Evolutionary conservation across 2,797 vertebrate species (phyloP).

Genomic region (Alouatta caraya): DNA sequence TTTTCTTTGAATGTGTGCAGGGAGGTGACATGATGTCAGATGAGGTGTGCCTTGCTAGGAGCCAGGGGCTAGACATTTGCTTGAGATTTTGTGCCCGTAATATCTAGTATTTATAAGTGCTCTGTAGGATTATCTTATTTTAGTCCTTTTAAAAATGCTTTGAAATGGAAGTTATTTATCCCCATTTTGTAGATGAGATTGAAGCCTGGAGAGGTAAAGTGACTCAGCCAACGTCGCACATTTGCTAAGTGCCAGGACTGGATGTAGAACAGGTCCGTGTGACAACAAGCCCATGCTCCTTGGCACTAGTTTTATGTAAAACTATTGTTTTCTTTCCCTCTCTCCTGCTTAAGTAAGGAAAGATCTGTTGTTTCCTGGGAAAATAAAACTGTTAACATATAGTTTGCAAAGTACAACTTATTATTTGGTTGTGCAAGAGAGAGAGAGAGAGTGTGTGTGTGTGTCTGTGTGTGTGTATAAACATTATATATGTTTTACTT

Average conservation of each 20-base stretch:
- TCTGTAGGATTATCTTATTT: background rate
- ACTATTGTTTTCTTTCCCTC: background rate
- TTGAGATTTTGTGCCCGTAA: background rate
- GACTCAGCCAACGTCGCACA: background rate
- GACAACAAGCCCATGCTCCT: background rate
- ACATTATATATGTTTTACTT: background rate
- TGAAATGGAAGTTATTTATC: background rate
- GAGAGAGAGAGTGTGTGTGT: background rate
- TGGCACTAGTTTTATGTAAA: background rate
- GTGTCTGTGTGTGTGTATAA: background rate
- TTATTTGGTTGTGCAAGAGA: background rate
- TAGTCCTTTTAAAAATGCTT: background rate
- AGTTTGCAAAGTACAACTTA: background rate
- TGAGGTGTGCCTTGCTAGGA: background rate
- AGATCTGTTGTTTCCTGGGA: background rate
- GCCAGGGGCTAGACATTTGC: background rate
- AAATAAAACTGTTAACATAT: background rate
- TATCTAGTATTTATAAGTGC: background rate
- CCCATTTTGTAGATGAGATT: background rate
- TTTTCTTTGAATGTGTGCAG: background rate
- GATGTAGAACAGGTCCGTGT: background rate
- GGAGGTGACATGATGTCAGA: background rate
- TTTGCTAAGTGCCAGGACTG: background rate
- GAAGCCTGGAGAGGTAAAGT: background rate
- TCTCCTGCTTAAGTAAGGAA: conserved; percentile 1